Percentiles rank a stretch among this genome's conserved stretches.
These are phyloP conservation scores for Heliopora coerulea DNA, from an alignment of 92 coral and sea anemone genomes.

Conservation along the genomic window DNA sequence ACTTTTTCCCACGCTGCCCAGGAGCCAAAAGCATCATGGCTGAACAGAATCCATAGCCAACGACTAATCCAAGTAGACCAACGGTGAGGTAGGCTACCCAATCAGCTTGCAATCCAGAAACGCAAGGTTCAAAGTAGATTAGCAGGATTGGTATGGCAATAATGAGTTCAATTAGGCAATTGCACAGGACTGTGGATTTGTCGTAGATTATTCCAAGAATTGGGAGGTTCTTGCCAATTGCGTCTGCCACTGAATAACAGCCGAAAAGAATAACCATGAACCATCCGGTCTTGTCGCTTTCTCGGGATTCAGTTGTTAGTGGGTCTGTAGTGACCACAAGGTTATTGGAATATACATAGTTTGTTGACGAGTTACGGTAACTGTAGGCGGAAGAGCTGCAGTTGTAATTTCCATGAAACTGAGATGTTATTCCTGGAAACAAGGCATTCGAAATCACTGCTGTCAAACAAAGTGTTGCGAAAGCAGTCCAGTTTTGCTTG, in stretches of 20 bases:
- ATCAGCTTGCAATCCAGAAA: conserved; percentile 62
- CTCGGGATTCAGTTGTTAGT: too few species aligned
- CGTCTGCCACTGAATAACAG: conserved; percentile 77
- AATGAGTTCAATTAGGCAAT: conserved; percentile 66
- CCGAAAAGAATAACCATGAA: conserved; percentile 78
- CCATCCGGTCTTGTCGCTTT: conserved; percentile 83
- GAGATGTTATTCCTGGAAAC: conserved; percentile 81
- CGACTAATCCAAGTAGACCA: conserved; percentile 70
- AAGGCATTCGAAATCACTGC: conserved; percentile 71
- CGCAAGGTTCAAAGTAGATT: conserved; percentile 80
- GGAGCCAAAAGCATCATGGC: conserved; percentile 91
- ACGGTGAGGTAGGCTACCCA: conserved; percentile 77
- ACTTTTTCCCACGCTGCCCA: conserved; percentile 60
- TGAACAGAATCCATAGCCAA: conserved; percentile 81
- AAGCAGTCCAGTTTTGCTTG: conserved; percentile 61
- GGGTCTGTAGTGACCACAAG: conserved; percentile 41
- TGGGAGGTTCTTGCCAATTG: conserved; percentile 77
- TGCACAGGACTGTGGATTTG: conserved; percentile 62
- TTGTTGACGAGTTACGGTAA: neutral
- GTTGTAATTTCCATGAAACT: conserved; percentile 78
- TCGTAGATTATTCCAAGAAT: conserved; percentile 76
- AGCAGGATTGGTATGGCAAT: conserved; percentile 71
- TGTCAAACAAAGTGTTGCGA: conserved; percentile 67
- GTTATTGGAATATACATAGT: conserved; percentile 20
- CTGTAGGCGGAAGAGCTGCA: conserved; percentile 48